phyloP scores from a whole-genome alignment of 1,140 invertebrate species.

The Caenorhabditis tropicalis region DNA sequence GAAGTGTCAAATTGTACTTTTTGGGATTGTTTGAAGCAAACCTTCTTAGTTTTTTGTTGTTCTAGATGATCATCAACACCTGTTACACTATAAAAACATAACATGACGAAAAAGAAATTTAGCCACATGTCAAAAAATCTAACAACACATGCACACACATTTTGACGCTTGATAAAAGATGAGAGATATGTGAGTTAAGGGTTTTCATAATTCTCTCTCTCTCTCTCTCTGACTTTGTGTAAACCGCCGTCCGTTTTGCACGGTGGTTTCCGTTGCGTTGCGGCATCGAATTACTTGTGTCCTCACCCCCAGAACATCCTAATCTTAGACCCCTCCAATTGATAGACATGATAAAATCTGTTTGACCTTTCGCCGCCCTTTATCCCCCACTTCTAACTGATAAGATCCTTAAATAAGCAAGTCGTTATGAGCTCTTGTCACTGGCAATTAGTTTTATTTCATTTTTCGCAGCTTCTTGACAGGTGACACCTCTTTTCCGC shows the following conservation, averaged over 20 bases:
- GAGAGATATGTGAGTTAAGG: slow-evolving; percentile 36
- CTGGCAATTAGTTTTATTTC: slow-evolving; percentile 30
- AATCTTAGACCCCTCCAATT: slow-evolving; percentile 3
- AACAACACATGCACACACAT: not conserved
- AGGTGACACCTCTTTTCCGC: slow-evolving; percentile 39
- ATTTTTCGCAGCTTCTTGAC: slow-evolving; percentile 40
- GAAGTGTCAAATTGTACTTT: not conserved
- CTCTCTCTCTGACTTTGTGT: not conserved
- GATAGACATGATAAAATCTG: slow-evolving; percentile 39
- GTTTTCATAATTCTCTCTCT: slow-evolving; percentile 13
- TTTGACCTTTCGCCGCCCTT: slow-evolving; percentile 33
- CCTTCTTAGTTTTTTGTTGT: not conserved
- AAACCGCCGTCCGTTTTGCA: slow-evolving; percentile 10
- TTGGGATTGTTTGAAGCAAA: not conserved
- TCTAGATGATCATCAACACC: not conserved
- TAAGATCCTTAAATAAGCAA: slow-evolving; percentile 39
- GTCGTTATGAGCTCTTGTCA: not conserved
- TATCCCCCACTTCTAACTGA: not conserved
- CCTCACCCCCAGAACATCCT: slow-evolving; percentile 26
- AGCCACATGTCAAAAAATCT: slow-evolving; percentile 23
- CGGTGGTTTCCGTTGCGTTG: slow-evolving; percentile 32
- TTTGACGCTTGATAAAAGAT: slow-evolving; percentile 41
- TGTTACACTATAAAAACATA: not conserved
- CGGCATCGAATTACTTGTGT: slow-evolving; percentile 32
- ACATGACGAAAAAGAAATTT: not conserved